Evolutionary conservation across 2,797 vertebrate species (phyloP), one percentile per base, ranked within the genome.

Genomic region (Chrysocyon brachyurus): DNA sequence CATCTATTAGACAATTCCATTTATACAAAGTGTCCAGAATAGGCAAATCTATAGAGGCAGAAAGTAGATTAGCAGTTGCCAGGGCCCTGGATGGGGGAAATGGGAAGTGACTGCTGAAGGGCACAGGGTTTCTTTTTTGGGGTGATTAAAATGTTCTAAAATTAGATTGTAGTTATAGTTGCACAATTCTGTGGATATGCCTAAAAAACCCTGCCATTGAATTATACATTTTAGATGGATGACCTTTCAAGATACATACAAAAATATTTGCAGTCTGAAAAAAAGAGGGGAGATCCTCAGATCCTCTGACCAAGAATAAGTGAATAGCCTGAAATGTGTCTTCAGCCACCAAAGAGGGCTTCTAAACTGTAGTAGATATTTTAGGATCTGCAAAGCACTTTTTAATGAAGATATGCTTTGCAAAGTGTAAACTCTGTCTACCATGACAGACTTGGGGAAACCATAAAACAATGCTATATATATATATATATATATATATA

Each of bases 71-170:
- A 88, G 26, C 87, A 33, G 57, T 14, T 94, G 36, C 36, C 36
- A 2, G 28, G 33, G 49, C 24, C 46, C 56, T 40, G 92, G 64
- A 64, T n/a, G 4, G 22, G 56, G 36, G 64, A 61, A 75, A 49
- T 79, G 88, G 68, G 64, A 91, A 91, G 52, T 78, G 56, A 78
- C 8, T 64, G 68, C 40, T 46, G 19, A 84, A 68, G 49, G 36
- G 72, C 36, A 54, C 12, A 10, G 31, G n/a, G 64, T 75, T 85
- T 64, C 57, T 73, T 73, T 85, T 40, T 11, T 0, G 6, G 40
- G 17, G 63, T 73, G 49, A 79, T 66, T 81, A 82, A 36, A 91
- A 89, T 59, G 31, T 57, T 88, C 52, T 87, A 66, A 91, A 88
- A 66, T 95, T 87, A 90, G 68, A 87, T 49, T 72, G 16, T 40